These are phyloP conservation scores for Leucoraja ocellata DNA, from an alignment of 2,797 vertebrate genomes.

Conservation along the genomic window DNA sequence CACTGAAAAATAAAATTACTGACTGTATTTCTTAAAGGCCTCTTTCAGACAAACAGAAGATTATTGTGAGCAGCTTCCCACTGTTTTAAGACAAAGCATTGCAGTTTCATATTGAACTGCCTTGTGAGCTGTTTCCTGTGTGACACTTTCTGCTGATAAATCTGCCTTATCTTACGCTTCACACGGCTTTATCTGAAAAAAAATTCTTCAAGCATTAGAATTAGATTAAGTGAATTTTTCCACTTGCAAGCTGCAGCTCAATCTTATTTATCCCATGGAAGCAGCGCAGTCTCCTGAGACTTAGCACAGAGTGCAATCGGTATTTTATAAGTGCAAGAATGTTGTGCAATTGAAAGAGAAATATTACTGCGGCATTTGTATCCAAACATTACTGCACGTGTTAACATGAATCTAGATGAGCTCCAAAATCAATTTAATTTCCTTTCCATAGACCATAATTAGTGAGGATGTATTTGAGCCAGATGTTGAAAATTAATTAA, in stretches of 20 bases:
- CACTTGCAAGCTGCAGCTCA: neutral
- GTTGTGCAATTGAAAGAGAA: slow-evolving; percentile 8
- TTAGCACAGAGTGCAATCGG: neutral
- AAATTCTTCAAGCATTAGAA: slow-evolving; percentile 35
- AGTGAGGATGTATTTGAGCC: neutral
- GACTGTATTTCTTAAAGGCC: neutral
- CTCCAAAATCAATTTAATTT: slow-evolving; percentile 30
- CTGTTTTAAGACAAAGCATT: neutral
- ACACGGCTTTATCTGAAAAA: slow-evolving; percentile 17
- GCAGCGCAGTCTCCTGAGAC: neutral
- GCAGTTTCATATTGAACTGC: neutral
- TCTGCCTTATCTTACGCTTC: slow-evolving; percentile 32
- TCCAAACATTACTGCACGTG: slow-evolving; percentile 4
- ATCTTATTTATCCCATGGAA: neutral
- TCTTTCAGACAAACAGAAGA: neutral
- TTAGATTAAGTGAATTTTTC: slow-evolving; percentile 35
- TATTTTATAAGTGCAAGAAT: neutral
- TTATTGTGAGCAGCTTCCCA: neutral
- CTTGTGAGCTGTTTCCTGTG: neutral
- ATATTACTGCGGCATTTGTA: slow-evolving; percentile 13
- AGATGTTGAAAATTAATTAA: slow-evolving; percentile 34
- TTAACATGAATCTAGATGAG: slow-evolving; percentile 37
- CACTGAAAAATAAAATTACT: slow-evolving; percentile 21
- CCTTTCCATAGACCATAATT: neutral
- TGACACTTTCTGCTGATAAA: slow-evolving; percentile 23